Evolutionary conservation across 2,113 vertebrate genomes (phyloP), one percentile per base, ranked within the genome.

Genomic region (Neotoma lepida): DNA sequence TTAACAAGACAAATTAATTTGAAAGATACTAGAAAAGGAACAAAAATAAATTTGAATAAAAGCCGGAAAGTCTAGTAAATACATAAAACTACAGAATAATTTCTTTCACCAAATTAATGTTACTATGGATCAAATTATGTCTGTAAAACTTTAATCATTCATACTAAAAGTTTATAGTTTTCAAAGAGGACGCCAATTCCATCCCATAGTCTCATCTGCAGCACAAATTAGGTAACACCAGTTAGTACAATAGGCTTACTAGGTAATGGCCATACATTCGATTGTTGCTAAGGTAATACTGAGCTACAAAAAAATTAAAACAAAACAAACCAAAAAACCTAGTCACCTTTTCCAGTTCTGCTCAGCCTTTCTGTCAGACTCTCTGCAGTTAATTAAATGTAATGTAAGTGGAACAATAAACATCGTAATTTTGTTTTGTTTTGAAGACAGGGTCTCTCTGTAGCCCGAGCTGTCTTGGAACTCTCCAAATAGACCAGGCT

Each of bases 31-130:
- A 95, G 9, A 8, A 90, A 64, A 89, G 61, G 5, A 46, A 14
- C n/a, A 61, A 94, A 94, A 94, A 77, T 61, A 4, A 94, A 96
- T 82, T 68, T 76, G 39, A 94, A 63, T 73, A 54, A 94, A 95
- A 93, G 10, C 22, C 41, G 4, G 51, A 95, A 96, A 84, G 12
- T 91, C 22, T 35, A 91, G 41, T 39, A 49, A 86, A 95, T 86
- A 49, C 41, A 76, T 22, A 70, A 90, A 54, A 76, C 15, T 73
- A 56, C 9, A 93, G 49, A 94, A 89, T 68, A 89, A 91, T 86
- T 91, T 94, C 12, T 74, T 63, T 74, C 70, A 90, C 70, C 41
- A 41, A 93, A 88, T 85, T 70, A 68, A 92, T 90, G 44, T 24
- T 86, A 91, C 30, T 73, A 56, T 30, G 39, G 15, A 88, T 94